Base-by-base conservation (phyloP, 2,888 invertebrate genomes). In the Lasioglossum figueresi region DNA sequence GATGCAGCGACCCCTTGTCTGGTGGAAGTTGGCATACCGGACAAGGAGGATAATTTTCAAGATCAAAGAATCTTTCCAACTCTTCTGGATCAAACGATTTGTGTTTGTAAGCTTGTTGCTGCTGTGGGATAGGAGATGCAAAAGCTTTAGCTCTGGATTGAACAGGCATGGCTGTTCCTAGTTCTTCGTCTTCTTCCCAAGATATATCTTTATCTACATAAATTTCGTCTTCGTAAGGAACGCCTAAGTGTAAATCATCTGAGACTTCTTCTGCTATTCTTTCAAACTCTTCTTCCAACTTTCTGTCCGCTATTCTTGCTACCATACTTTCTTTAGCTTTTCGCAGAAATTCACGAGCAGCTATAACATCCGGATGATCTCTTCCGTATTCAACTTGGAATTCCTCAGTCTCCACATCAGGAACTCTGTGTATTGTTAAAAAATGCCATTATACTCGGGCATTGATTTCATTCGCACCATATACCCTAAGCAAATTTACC, bases 31-130 rank as follows among this genome's bases (percentile, higher is more conserved):
- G 66, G 6, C 83, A 81, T 14, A 37, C 34, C 19, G 74, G 80
- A 10, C 83, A 34, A 6, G 87, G 84, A 14, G 94, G 94, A 86
- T 91, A 92, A 2, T 63, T 80, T 19, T 90, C 76, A 6, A 91
- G 16, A 27, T 94, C 91, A 68, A 93, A 92, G 83, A 94, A 94
- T 56, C 89, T 90, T 82, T 92, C 91, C 52, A 94, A 80, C 4
- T 91, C 88, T 0, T 93, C 92, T 16, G 91, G 76, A 4, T 92
- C 90, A 14, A 87, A 84, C 0, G 85, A 40, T 0, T 76, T 76
- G 34, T 87, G 77, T 1, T 82, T 71, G 23, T 88, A 89, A 0
- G 19, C 3, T 8, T 70, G 66, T 8, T 34, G 34, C 23, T 83
- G 86, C 31, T 34, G 73, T 1, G 93, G 90, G 45, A 88, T 34